A percentile compares a stretch with the other conserved stretches of the same genome.
Evolutionary conservation across 2,113 vertebrate species (phyloP).

Genomic region (Mormoops blainvillei): DNA sequence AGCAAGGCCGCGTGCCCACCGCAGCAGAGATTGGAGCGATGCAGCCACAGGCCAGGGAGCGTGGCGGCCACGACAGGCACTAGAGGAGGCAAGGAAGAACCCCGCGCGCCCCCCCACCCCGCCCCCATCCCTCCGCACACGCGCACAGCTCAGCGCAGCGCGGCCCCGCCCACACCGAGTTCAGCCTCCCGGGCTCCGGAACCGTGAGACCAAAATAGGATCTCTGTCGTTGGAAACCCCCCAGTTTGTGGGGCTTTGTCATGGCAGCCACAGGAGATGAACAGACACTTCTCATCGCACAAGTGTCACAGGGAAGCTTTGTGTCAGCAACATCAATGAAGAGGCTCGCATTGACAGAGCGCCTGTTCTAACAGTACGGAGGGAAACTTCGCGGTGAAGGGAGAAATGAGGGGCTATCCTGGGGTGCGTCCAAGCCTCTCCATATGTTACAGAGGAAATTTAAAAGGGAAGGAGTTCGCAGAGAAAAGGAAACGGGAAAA

Average conservation of each 20-base stretch:
- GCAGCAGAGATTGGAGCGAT: accelerated
- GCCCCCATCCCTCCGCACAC: too few relatives aligned
- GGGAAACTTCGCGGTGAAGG: accelerated
- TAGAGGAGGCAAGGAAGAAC: accelerated
- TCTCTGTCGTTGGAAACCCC: too few relatives aligned
- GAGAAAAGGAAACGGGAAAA: constrained; percentile 45
- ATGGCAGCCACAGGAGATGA: too few relatives aligned
- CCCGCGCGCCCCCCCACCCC: background rate
- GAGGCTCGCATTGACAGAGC: too few relatives aligned
- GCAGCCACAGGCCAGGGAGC: accelerated
- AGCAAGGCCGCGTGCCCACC: background rate
- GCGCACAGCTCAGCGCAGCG: accelerated
- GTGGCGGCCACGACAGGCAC: accelerated
- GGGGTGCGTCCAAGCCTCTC: background rate
- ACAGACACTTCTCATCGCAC: too few relatives aligned
- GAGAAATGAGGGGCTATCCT: background rate
- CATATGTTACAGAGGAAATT: background rate
- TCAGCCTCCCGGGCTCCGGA: too few relatives aligned
- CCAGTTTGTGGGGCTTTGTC: too few relatives aligned
- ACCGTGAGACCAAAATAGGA: too few relatives aligned
- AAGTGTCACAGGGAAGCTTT: accelerated
- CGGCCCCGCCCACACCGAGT: background rate
- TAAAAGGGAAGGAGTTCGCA: background rate
- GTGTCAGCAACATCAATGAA: background rate
- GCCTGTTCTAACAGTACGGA: accelerated